Evolutionary conservation across 2,888 invertebrate genomes (phyloP).

Genomic region (Apodemia hepburni): DNA sequence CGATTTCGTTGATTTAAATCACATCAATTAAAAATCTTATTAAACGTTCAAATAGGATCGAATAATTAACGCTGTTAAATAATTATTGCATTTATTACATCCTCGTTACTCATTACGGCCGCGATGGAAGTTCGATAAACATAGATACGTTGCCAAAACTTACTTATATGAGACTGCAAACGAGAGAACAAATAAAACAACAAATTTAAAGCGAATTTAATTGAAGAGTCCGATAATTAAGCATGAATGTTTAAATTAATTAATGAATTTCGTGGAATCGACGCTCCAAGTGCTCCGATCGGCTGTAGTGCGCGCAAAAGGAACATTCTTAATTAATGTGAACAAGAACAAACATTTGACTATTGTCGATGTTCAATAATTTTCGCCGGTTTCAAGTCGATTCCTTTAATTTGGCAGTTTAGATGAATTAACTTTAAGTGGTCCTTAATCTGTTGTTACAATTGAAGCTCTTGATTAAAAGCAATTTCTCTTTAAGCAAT

Average conservation of each 20-base stretch:
- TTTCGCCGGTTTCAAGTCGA: conserved; percentile 41
- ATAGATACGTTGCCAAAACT: conserved; percentile 16
- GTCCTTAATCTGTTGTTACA: no score
- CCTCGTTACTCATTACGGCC: conserved; percentile 45
- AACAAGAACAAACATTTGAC: conserved; percentile 52
- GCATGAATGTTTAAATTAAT: conserved; percentile 76
- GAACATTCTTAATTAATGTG: conserved; percentile 66
- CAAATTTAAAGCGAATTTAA: conserved; percentile 69
- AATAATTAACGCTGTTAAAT: conserved; percentile 39
- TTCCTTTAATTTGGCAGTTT: conserved; percentile 24
- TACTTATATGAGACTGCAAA: conserved; percentile 27
- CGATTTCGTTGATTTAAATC: background rate
- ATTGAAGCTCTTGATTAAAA: no score
- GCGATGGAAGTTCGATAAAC: conserved; percentile 32
- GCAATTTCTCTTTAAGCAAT: no score
- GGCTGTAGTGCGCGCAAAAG: conserved; percentile 44
- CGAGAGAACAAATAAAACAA: conserved; percentile 57
- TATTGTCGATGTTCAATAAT: conserved; percentile 49
- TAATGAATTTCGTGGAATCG: conserved; percentile 65
- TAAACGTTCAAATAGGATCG: conserved; percentile 22
- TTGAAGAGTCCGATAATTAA: conserved; percentile 75
- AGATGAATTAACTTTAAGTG: conserved; percentile 1
- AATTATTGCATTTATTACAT: conserved; percentile 44
- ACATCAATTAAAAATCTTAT: conserved; percentile 17
- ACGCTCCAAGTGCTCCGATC: conserved; percentile 35